Base-by-base conservation (phyloP, 1,140 invertebrate genomes). In the Hylaeus anthracinus region DNA sequence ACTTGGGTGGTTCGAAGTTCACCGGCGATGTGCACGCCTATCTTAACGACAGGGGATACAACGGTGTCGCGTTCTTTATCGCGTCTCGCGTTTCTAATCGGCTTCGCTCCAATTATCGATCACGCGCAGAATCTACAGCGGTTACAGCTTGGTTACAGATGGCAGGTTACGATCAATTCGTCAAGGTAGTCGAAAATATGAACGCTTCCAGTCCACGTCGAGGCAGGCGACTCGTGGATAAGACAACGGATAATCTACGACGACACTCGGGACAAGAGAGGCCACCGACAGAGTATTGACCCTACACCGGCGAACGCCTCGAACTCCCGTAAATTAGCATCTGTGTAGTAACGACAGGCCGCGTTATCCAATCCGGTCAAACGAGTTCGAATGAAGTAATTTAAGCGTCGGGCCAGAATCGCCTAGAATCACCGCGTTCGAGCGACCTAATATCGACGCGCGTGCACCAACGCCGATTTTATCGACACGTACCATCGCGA, bases 311-410 rank as follows among this genome's bases (percentile, higher is more conserved):
- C 58, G 61, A 76, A 72, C 55, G 64, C 53, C 56, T 55, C 45
- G 60, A 37, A 66, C 45, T 48, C n/a, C 45, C 12, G 69, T 43
- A 70, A 65, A 86, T 84, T 81, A 69, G 56, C 51, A 53, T 85
- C 15, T 43, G 37, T 60, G 43, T 43, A 51, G 53, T 65, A 64
- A 73, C 39, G 10, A 67, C 53, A 3, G 56, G 15, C 12, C 56
- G 60, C 65, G 48, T 85, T 74, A 74, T 82, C 79, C 69, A 66
- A 66, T 74, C 60, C 79, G 55, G 73, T 58, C 56, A n/a, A 55
- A 75, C 64, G 75, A 67, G 72, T 75, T 61, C 48, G 79, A 75
- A 60, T 14, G 55, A 51, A 66, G 61, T 45, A 43, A 75, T 61
- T 67, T 61, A 61, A 15, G 43, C 43, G 55, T 53, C 48, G 37